Evolutionary conservation across 2,113 vertebrate species (phyloP), one percentile per base, ranked within the genome.

Genomic region (Atherinomorus stipes): DNA sequence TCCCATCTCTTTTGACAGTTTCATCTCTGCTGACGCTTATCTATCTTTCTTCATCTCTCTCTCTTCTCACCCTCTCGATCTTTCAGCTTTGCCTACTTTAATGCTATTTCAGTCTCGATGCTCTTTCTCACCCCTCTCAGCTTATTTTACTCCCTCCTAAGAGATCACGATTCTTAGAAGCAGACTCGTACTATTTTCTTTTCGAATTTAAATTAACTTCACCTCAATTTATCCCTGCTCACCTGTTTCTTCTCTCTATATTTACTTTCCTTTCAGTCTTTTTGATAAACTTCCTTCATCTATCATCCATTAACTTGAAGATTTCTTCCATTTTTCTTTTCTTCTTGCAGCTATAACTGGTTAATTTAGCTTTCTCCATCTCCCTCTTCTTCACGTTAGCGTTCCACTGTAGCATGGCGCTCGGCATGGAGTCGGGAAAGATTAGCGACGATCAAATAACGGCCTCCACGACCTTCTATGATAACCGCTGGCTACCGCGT

Each of bases 341-440:
- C 6, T 2, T 7, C 2, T 63, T 37, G 8, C 34, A 28, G 4
- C 31, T 18, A 40, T 47, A 21, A 1, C 15, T 12, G 15, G 16
- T 23, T 52, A 50, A 51, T 7, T 8, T 16, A 12, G n/a, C 54
- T 37, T 4, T 31, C 22, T 59, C 26, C 8, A 8, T 19, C 26
- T 25, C 16, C 21, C 11, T 3, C 28, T 11, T 19, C 42, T 23
- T 47, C 40, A 25, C 19, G 26, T 1, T 87, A 98, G 97, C 94
- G 1, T 97, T 98, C 67, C 97, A 99, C 93, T 99, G 98, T 70
- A 98, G 95, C 51, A 85, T 92, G 61, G 94, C 95, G 0, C 93
- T 99, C 73, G 98, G 98, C 11, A 96, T 99, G 96, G 97, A 99
- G 88, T 98, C 98, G 1, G 95, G 96, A 25, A 95, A 95, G 87